Evolutionary conservation across 2,113 vertebrate species (phyloP).

Genomic region (Microtus richardsoni): DNA sequence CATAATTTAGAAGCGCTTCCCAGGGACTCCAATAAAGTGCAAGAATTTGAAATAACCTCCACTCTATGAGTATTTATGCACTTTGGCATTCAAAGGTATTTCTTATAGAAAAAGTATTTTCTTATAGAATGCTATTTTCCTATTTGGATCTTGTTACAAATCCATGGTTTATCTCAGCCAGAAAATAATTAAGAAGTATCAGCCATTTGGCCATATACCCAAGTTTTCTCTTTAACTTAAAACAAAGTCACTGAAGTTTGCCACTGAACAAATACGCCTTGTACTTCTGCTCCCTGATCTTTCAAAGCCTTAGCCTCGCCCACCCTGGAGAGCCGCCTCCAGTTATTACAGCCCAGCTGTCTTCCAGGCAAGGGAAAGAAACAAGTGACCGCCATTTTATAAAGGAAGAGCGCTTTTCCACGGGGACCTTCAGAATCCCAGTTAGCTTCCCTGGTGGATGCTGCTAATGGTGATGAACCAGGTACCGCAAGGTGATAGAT

Average conservation of each 20-base stretch:
- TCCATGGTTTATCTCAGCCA: background rate
- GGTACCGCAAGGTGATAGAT: conserved; percentile 54
- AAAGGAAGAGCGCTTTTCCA: background rate
- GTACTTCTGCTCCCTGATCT: background rate
- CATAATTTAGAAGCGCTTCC: background rate
- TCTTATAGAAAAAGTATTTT: background rate
- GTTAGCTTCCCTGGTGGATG: background rate
- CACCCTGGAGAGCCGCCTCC: background rate
- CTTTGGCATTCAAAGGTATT: background rate
- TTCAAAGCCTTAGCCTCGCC: conserved; percentile 16
- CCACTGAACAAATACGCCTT: background rate
- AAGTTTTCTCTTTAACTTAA: background rate
- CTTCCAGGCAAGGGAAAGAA: background rate
- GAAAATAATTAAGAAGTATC: conserved; percentile 29
- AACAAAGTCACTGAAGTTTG: conserved; percentile 26
- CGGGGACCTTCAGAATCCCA: background rate
- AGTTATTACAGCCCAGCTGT: background rate
- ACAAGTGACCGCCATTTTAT: background rate
- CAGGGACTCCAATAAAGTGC: background rate
- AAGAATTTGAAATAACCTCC: background rate
- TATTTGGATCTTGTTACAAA: conserved; percentile 18
- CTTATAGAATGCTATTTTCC: background rate
- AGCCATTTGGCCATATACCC: background rate
- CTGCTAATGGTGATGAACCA: conserved; percentile 39
- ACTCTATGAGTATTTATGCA: background rate